Percentiles rank a stretch among this genome's conserved stretches.
Conservation (phyloP, 2,797 vertebrate species). For the Odontamblyopus lacepedii region DNA sequence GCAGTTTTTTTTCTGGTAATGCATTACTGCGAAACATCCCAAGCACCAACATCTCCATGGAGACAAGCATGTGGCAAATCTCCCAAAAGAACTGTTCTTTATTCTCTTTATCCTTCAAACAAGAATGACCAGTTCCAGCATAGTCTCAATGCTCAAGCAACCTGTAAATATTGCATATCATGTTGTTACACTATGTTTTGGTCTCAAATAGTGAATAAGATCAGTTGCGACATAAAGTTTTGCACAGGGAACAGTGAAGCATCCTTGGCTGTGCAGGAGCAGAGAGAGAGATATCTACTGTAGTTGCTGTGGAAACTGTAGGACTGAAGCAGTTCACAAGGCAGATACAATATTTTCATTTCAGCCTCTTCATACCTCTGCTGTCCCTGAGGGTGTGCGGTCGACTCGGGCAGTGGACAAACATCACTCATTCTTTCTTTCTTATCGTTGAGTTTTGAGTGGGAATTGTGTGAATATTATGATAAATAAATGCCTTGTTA, state of each 20-base stretch:
- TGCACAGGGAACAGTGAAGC: slow-evolving; percentile 37
- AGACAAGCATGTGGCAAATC: too few species aligned
- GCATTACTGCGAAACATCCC: too few species aligned
- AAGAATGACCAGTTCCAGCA: too few species aligned
- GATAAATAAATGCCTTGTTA: slow-evolving; percentile 40
- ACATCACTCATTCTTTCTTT: background rate
- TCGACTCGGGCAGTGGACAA: background rate
- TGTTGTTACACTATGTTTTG: background rate
- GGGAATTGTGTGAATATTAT: slow-evolving; percentile 38
- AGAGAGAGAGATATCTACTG: slow-evolving; percentile 29
- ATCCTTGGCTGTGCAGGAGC: slow-evolving; percentile 31
- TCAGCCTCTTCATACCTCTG: slow-evolving; percentile 2
- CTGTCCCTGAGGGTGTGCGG: slow-evolving; percentile 8
- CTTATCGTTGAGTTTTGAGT: slow-evolving; percentile 12
- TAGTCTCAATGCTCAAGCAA: too few species aligned
- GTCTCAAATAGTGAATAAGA: slow-evolving; percentile 16
- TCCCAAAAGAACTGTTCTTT: too few species aligned
- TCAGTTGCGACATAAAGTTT: slow-evolving; percentile 40
- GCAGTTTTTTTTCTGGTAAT: too few species aligned
- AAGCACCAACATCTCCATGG: too few species aligned
- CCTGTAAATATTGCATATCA: background rate
- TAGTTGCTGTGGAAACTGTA: slow-evolving; percentile 76
- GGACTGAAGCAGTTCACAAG: slow-evolving; percentile 42
- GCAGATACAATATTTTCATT: slow-evolving; percentile 49
- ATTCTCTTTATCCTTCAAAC: too few species aligned